Conservation (phyloP, 2,113 vertebrate species). For the Apteryx mantelli region DNA sequence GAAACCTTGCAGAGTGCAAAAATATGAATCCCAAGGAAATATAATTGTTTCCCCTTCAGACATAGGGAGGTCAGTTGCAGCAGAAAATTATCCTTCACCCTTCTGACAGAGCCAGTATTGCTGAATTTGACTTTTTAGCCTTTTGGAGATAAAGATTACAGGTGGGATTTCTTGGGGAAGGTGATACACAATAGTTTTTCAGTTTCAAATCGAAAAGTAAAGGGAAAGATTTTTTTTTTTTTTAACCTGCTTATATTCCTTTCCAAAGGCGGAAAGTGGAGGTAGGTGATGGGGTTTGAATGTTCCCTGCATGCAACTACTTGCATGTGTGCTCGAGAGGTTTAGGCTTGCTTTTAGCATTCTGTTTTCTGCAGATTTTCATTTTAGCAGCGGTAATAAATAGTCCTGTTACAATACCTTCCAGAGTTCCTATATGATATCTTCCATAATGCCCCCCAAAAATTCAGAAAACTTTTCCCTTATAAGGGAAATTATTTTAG, state of each 20-base stretch:
- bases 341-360: neutral
- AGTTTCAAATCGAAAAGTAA: neutral
- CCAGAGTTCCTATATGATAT: neutral
- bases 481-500: neutral
- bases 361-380: neutral
- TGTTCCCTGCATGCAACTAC: neutral
- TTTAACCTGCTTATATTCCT: constrained; percentile 36
- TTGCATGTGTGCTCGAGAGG: constrained; percentile 34
- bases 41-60: neutral
- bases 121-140: neutral
- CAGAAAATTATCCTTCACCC: neutral
- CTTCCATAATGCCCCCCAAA: neutral
- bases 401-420: neutral
- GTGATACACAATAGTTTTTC: neutral
- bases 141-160: neutral
- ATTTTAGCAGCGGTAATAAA: neutral
- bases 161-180: neutral
- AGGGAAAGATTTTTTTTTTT: neutral
- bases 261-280: constrained; percentile 25
- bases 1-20: neutral
- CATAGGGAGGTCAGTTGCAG: neutral
- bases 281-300: constrained; percentile 48
- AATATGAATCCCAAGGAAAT: neutral
- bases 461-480: neutral
- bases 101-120: neutral